These are phyloP conservation scores for Drosophila diplacantha DNA, from an alignment of 2,888 invertebrate species.

Conservation along the genomic window DNA sequence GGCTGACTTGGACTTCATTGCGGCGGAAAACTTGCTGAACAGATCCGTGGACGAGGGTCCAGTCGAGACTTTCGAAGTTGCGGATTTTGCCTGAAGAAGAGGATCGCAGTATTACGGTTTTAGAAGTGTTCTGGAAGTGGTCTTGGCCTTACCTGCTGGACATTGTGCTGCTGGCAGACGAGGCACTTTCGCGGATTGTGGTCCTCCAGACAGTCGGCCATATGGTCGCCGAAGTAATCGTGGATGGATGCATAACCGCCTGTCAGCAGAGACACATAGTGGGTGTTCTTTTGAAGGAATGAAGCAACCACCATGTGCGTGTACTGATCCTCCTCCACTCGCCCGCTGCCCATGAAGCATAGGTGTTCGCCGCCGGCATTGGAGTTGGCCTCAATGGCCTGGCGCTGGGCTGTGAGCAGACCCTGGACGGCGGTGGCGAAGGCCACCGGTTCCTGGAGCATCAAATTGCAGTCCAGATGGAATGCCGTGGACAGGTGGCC, in stretches of 20 bases:
- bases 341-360: constrained; percentile 95
- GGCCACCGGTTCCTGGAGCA: constrained; percentile 97
- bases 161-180: constrained; percentile 82
- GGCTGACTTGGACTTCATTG: constrained; percentile 92
- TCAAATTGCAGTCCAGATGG: constrained; percentile 97
- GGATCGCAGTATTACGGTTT: background rate
- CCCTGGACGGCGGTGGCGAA: constrained; percentile 97
- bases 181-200: constrained; percentile 89
- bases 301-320: constrained; percentile 99
- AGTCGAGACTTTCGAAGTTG: constrained; percentile 37
- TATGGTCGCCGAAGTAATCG: constrained; percentile 89
- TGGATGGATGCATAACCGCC: constrained; percentile 94
- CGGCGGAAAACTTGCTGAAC: constrained; percentile 90
- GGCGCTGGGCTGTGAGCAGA: constrained; percentile 89
- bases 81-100: constrained; percentile 44
- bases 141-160: constrained; percentile 47
- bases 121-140: no score
- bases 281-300: constrained; percentile 94
- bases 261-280: constrained; percentile 93
- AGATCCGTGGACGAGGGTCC: constrained; percentile 81
- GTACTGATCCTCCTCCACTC: constrained; percentile 95
- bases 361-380: constrained; percentile 92
- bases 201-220: constrained; percentile 89
- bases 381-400: constrained; percentile 91
- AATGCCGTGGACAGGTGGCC: constrained; percentile 98